phyloP scores from a whole-genome alignment of 2,888 invertebrate genomes.

The Dione vanillae region DNA sequence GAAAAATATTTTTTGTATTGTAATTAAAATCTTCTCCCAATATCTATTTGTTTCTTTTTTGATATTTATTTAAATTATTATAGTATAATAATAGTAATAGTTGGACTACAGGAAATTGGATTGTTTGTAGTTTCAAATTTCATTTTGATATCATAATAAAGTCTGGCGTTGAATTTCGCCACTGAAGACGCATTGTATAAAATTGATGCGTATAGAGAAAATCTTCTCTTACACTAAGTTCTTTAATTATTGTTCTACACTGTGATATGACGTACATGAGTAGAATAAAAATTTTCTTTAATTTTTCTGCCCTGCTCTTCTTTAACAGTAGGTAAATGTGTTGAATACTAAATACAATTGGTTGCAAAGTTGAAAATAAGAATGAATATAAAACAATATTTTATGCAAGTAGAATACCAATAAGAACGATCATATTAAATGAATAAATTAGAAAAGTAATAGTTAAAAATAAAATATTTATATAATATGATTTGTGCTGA shows the following conservation, averaged over 20 bases:
- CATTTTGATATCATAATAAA: too few relatives aligned
- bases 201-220: too few relatives aligned
- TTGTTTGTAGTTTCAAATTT: too few relatives aligned
- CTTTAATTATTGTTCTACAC: too few relatives aligned
- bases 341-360: not conserved
- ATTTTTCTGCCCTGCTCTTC: not conserved
- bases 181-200: too few relatives aligned
- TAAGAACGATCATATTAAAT: not conserved
- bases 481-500: too few relatives aligned
- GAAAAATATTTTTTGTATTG: not conserved
- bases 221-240: too few relatives aligned
- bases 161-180: too few relatives aligned
- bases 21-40: not conserved
- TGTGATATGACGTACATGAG: too few relatives aligned
- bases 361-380: not conserved
- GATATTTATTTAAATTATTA: not conserved
- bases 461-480: too few relatives aligned
- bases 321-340: not conserved
- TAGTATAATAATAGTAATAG: not conserved
- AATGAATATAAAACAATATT: not conserved
- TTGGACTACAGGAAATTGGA: too few relatives aligned
- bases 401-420: conserved; percentile 6
- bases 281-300: not conserved
- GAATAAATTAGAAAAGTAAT: too few relatives aligned
- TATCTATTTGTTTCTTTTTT: not conserved